Evolutionary conservation across 2,113 vertebrate species (phyloP).

Genomic region (Equus quagga): DNA sequence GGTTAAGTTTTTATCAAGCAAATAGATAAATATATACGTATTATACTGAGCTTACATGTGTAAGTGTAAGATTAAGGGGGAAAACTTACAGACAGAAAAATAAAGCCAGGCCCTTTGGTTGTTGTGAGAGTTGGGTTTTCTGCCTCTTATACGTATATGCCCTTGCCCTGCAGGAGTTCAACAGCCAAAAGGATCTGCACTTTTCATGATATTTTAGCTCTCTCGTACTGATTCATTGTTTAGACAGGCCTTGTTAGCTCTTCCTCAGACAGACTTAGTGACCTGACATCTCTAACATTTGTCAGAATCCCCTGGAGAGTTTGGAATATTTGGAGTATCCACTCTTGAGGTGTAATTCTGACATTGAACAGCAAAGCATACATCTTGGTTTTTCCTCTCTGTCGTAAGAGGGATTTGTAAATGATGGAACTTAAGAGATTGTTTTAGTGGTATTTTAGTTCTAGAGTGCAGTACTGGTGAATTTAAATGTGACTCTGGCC

Average conservation of each 20-base stretch:
- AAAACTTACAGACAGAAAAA: slow-evolving; percentile 22
- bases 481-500: background rate
- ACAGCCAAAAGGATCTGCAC: background rate
- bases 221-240: slow-evolving; percentile 18
- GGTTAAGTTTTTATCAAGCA: slow-evolving; percentile 43
- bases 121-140: background rate
- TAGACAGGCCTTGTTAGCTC: background rate
- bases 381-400: background rate
- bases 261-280: slow-evolving; percentile 3
- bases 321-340: background rate
- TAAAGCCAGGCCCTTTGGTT: slow-evolving; percentile 24
- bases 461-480: slow-evolving; percentile 50
- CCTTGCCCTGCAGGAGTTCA: background rate
- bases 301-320: slow-evolving; percentile 19
- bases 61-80: slow-evolving; percentile 49
- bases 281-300: background rate
- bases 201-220: slow-evolving; percentile 45
- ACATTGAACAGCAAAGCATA: background rate
- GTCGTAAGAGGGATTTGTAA: slow-evolving; percentile 54
- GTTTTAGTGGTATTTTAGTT: slow-evolving; percentile 44
- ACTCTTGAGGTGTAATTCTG: slow-evolving; percentile 11
- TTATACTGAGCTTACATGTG: background rate
- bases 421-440: slow-evolving; percentile 6
- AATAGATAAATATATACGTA: background rate
- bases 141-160: background rate